phyloP scores from a whole-genome alignment of 2,113 vertebrate genomes.

The Callipepla californica region DNA sequence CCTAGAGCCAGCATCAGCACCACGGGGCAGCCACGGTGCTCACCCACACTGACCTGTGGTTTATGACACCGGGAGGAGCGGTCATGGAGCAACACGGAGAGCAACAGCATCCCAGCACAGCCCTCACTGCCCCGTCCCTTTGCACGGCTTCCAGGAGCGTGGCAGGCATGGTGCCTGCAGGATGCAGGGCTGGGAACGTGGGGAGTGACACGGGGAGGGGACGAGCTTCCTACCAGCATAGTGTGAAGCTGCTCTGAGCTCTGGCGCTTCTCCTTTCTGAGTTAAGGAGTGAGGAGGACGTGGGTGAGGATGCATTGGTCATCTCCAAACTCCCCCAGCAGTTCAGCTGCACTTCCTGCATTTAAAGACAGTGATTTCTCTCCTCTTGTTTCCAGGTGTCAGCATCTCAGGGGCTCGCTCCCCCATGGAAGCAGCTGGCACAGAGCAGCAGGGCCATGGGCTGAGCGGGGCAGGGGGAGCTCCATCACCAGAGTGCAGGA shows the following conservation, averaged over 20 bases:
- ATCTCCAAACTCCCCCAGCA: background rate
- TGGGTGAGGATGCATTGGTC: background rate
- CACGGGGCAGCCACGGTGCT: background rate
- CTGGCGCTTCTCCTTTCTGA: background rate
- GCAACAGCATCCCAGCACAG: background rate
- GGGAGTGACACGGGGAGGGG: background rate
- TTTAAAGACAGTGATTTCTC: background rate
- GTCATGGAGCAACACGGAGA: background rate
- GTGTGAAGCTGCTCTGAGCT: background rate
- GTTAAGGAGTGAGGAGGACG: background rate
- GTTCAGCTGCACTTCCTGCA: background rate
- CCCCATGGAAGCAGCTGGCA: background rate
- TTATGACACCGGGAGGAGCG: accelerated
- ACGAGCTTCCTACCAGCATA: background rate
- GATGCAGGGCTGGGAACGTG: background rate
- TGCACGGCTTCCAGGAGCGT: no score
- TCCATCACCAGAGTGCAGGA: background rate
- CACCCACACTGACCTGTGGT: background rate
- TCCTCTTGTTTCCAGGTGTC: background rate
- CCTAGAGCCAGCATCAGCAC: background rate
- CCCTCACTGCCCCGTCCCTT: background rate
- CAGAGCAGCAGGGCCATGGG: background rate
- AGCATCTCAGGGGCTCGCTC: accelerated
- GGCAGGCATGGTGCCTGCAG: background rate
- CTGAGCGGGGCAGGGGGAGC: background rate